Conservation (phyloP, 2,797 vertebrate species). For the Coracias cyanogaster region DNA sequence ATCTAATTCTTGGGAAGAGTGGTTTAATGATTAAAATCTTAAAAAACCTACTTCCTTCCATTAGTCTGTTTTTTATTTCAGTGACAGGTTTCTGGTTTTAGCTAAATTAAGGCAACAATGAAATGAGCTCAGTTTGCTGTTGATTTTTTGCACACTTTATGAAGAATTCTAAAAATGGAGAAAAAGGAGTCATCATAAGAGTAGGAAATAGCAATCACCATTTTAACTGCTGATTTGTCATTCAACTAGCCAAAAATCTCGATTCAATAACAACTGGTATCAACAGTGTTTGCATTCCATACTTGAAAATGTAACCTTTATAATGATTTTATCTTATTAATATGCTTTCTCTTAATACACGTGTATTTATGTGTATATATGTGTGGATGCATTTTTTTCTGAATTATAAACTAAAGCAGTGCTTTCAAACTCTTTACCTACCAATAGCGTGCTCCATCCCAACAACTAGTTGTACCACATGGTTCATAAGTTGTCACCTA, state of each 20-base stretch:
- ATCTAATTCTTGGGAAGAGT: not conserved
- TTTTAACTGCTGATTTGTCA: not conserved
- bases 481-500: not conserved
- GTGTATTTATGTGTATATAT: not conserved
- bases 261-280: not conserved
- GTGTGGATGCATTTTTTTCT: not conserved
- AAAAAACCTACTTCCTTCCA: not conserved
- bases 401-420: not conserved
- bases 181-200: not conserved
- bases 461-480: not conserved
- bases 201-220: not conserved
- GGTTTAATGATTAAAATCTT: not conserved
- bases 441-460: not conserved
- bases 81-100: not conserved
- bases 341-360: not conserved
- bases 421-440: not conserved
- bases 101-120: not conserved
- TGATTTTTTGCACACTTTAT: not conserved
- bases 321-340: not conserved
- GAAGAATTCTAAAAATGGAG: not conserved
- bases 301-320: not conserved
- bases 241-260: not conserved
- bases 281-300: not conserved
- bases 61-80: not conserved
- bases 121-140: not conserved